A percentile compares a stretch with the other conserved stretches of the same genome.
Evolutionary conservation across 2,888 invertebrate genomes (phyloP).

Genomic region (Nephrotoma flavescens): DNA sequence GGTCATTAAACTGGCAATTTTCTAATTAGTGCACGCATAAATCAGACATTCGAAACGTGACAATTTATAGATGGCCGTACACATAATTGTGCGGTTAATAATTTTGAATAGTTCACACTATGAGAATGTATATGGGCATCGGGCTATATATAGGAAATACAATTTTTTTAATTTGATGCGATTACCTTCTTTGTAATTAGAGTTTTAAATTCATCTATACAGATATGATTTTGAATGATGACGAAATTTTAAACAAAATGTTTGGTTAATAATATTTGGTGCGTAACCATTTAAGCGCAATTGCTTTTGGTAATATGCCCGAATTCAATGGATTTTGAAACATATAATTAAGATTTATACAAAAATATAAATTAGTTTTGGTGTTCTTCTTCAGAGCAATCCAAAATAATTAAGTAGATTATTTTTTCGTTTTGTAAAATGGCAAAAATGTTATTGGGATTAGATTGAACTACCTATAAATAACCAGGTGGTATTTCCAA

Average conservation of each 20-base stretch:
- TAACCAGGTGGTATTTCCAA: too few relatives aligned
- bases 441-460: too few relatives aligned
- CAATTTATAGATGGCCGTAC: background rate
- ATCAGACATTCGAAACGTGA: background rate
- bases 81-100: background rate
- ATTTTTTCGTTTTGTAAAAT: too few relatives aligned
- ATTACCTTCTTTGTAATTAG: background rate
- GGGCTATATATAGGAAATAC: background rate
- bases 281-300: background rate
- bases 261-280: background rate
- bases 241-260: background rate
- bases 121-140: background rate
- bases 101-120: background rate
- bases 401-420: too few relatives aligned
- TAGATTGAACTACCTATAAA: too few relatives aligned
- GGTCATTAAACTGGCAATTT: background rate
- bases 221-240: background rate
- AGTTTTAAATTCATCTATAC: background rate
- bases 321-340: too few relatives aligned
- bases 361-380: too few relatives aligned
- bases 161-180: background rate
- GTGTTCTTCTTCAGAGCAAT: too few relatives aligned
- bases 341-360: too few relatives aligned
- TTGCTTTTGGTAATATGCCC: background rate
- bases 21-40: background rate